A percentile compares a stretch with the other conserved stretches of the same genome.
Conservation (phyloP, 2,113 vertebrate genomes). For the Malurus elegans region DNA sequence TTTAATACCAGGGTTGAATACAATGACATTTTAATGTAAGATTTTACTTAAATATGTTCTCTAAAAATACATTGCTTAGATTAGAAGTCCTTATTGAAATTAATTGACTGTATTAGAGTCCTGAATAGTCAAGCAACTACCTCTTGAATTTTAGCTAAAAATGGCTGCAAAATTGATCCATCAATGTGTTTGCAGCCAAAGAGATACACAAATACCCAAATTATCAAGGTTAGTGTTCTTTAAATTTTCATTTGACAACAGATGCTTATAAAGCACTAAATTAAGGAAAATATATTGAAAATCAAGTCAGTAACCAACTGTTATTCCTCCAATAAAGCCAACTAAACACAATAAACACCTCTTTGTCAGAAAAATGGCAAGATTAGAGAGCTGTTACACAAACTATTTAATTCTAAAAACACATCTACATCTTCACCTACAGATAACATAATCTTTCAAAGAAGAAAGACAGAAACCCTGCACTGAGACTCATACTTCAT, state of each 20-base stretch:
- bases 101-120: neutral
- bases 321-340: neutral
- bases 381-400: accelerated
- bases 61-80: neutral
- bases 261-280: neutral
- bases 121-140: neutral
- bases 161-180: neutral
- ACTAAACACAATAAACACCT: neutral
- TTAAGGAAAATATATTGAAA: neutral
- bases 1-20: neutral
- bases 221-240: neutral
- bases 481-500: neutral
- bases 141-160: neutral
- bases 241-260: neutral
- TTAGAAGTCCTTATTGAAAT: neutral
- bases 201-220: neutral
- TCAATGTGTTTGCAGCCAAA: neutral
- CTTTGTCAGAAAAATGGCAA: neutral
- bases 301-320: neutral
- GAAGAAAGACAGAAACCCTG: neutral
- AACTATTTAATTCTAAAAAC: neutral
- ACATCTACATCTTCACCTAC: neutral
- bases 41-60: neutral
- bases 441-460: accelerated
- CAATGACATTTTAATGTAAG: neutral